Base-by-base conservation (phyloP, 2,113 vertebrate species). In the Channa maculata region DNA sequence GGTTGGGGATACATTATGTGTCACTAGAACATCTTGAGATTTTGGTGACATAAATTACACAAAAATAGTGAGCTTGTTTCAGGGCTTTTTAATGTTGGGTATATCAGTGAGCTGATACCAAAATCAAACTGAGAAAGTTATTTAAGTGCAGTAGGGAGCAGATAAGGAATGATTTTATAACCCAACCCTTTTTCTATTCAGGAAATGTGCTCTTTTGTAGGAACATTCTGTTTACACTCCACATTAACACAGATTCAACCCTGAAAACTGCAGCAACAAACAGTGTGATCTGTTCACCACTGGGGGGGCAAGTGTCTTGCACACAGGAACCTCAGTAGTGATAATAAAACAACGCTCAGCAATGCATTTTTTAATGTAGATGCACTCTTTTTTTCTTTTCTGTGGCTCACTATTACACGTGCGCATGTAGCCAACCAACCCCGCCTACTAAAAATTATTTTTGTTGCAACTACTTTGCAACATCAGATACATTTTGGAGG, bases 231-330 rank as follows among this genome's bases (percentile, higher is more conserved):
- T 48, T 58, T 6, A 14, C 36, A 49, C 34, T 24, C 50, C 14
- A 45, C 41, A 67, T 39, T 41, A 13, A 11, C 12, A 39, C 41
- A 48, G 48, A 44, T 9, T 60, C 39, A 50, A 41, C 24, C n/a
- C 45, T 60, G 71, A 63, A 54, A 64, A 51, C 70, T 41, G 7
- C 33, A 41, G 24, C 24, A 24, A 24, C 24, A 24, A 24, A 24
- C 24, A 24, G 24, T 24, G 24, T 24, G 24, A 24, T 24, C 24
- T 24, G 24, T 24, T 24, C 24, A 24, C 24, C 24, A 24, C 24
- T 24, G 4, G 39, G 39, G 39, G 39, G 39, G 6, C 6, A 7
- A 41, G 39, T 41, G 39, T 7, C 39, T 5, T 41, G 39, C 39
- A 5, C 39, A 41, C 4, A 41, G 39, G 39, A 4, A 41, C 39